These are phyloP conservation scores for Ichneumoninae sp. DNA, from an alignment of 2,888 invertebrate species.

Conservation along the genomic window DNA sequence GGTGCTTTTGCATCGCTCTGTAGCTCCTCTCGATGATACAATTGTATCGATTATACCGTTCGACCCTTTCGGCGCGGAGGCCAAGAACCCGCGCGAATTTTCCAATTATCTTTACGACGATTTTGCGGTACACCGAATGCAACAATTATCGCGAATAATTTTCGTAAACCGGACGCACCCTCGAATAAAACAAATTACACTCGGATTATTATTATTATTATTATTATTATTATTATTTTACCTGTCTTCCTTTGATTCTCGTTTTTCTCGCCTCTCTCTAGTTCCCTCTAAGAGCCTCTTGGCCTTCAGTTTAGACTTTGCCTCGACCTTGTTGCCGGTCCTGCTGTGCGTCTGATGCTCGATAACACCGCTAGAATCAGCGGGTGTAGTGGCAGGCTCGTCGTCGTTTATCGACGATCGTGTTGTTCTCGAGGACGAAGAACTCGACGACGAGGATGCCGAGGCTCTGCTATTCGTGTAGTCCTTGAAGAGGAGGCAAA, in stretches of 20 bases:
- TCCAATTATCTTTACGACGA: slow-evolving; percentile 65
- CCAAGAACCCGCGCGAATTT: slow-evolving; percentile 36
- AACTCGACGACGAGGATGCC: slow-evolving; percentile 76
- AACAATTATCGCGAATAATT: slow-evolving; percentile 56
- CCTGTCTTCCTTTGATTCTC: slow-evolving; percentile 78
- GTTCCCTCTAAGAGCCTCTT: slow-evolving; percentile 78
- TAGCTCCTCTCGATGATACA: slow-evolving; percentile 3
- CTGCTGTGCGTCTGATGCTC: slow-evolving; percentile 75
- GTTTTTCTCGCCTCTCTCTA: slow-evolving; percentile 77
- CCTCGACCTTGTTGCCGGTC: slow-evolving; percentile 74
- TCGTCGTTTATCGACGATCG: slow-evolving; percentile 74
- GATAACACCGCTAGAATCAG: slow-evolving; percentile 75
- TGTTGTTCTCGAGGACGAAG: slow-evolving; percentile 60
- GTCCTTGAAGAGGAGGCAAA: slow-evolving; percentile 75
- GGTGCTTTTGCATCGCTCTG: slow-evolving; percentile 20
- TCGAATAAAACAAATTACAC: slow-evolving; percentile 33
- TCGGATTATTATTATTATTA: slow-evolving; percentile 11
- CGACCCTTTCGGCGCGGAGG: slow-evolving; percentile 14
- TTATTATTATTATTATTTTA: slow-evolving; percentile 55
- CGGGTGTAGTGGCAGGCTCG: slow-evolving; percentile 74
- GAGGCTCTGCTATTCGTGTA: slow-evolving; percentile 81
- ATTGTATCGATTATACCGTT: slow-evolving; percentile 19
- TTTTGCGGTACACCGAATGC: slow-evolving; percentile 41
- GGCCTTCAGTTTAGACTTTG: slow-evolving; percentile 77
- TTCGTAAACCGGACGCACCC: slow-evolving; percentile 30